These are phyloP conservation scores for Tringa solitaria DNA, from an alignment of 2,113 vertebrate genomes.

Conservation along the genomic window DNA sequence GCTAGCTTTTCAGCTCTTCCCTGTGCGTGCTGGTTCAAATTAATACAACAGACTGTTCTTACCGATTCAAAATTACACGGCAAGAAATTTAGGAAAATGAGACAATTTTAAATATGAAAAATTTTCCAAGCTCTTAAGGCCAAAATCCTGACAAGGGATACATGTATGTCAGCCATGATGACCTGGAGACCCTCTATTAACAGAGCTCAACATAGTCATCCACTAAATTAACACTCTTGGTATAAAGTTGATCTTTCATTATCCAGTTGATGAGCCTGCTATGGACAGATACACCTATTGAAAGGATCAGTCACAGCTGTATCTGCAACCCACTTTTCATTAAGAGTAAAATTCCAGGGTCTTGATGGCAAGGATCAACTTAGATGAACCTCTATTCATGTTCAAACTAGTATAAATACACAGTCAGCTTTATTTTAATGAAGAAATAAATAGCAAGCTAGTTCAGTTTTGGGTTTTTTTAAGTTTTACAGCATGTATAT, in stretches of 20 bases:
- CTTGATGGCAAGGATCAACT: not conserved
- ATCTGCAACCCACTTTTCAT: not conserved
- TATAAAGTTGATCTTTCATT: not conserved
- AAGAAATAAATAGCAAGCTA: not conserved
- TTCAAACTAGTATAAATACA: not conserved
- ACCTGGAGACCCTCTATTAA: not conserved
- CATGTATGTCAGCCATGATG: not conserved
- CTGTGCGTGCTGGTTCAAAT: slow-evolving; percentile 1
- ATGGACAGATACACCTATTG: not conserved
- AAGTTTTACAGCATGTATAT: not conserved
- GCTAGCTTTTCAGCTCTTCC: not conserved
- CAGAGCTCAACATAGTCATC: not conserved
- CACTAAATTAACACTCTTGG: not conserved
- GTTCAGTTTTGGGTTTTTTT: not conserved
- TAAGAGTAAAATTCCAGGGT: not conserved
- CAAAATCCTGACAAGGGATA: not conserved
- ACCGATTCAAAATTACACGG: not conserved
- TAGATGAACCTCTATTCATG: not conserved
- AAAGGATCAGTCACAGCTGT: not conserved
- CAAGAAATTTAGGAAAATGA: slow-evolving; percentile 19
- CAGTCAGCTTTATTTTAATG: not conserved
- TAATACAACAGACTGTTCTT: slow-evolving; percentile 29
- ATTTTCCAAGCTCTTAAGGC: not conserved
- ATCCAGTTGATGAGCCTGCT: not conserved
- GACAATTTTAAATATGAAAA: not conserved